Evolutionary conservation across 64 coral and sea anemone species (phyloP), one percentile per base, ranked within the genome.

Genomic region (Dendronephthya gigantea): DNA sequence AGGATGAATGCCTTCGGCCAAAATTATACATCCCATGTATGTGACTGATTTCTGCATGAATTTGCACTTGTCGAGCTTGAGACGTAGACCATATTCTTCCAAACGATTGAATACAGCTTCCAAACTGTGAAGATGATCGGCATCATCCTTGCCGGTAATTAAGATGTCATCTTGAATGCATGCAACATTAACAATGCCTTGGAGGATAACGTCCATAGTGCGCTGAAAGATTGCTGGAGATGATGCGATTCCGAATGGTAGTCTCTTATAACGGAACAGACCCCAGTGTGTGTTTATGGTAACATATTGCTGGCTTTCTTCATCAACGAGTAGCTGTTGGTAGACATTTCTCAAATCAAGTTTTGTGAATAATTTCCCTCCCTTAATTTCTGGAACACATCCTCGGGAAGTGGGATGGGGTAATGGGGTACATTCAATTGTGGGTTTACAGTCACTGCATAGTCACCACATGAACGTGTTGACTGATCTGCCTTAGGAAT

Each of bases 141-240:
- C 30, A 7, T 88, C 65, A 83, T 84, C 32, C 41, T 68, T 81
- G 11, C 86, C 83, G 19, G 49, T 83, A 51, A 89, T 30, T 68
- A 83, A 40, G 23, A 84, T 84, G 58, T 86, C 35, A 35, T 86
- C 84, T 1, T 50, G 51, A 3, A 7, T 17, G 16, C 23, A 19
- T 7, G 35, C 84, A 1, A 86, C 50, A 34, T 86, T n/a, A 32
- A 52, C 9, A 50, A 86, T 86, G 2, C 84, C 84, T 37, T 86
- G 49, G 11, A 86, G 36, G 16, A 86, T 19, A 37, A 28, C 41
- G 22, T 86, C 84, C 52, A 86, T 86, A 1, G 84, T 86, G 1
- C 56, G 12, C 23, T 86, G 50, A 66, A 86, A 86, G 6, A 86
- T 55, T 32, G 66, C 66, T 12, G 66, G 17, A 12, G 66, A 9